These are phyloP conservation scores for Amblyopsis hoosieri DNA, from an alignment of 2,797 vertebrate genomes.

Conservation along the genomic window DNA sequence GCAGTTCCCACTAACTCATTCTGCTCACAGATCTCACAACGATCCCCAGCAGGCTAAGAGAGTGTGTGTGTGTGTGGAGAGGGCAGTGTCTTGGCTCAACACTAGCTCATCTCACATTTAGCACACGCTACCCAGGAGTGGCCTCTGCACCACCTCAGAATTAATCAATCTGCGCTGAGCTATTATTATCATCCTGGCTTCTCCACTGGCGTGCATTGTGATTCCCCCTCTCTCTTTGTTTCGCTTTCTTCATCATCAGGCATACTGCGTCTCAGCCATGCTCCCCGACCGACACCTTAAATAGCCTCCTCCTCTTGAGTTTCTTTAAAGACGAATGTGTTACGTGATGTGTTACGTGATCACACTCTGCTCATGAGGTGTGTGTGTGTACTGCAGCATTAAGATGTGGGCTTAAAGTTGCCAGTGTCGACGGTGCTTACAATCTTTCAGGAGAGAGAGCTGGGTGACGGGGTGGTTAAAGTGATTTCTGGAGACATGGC, in stretches of 20 bases:
- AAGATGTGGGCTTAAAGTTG: too few relatives aligned
- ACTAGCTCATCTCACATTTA: slow-evolving; percentile 14
- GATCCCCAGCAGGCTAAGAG: slow-evolving; percentile 1
- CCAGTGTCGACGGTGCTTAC: too few relatives aligned
- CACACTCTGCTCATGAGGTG: too few relatives aligned
- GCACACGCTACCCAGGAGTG: slow-evolving; percentile 14
- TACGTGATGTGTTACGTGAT: not conserved
- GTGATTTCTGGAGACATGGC: slow-evolving; percentile 63
- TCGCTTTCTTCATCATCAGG: not conserved
- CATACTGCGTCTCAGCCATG: not conserved
- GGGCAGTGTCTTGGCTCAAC: slow-evolving; percentile 10
- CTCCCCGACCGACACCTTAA: not conserved
- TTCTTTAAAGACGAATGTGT: not conserved
- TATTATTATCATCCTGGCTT: slow-evolving; percentile 13
- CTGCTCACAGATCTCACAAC: slow-evolving; percentile 4
- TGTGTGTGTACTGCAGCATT: too few relatives aligned
- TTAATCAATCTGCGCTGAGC: slow-evolving; percentile 24
- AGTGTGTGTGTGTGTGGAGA: slow-evolving; percentile 3
- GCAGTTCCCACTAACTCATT: slow-evolving; percentile 3
- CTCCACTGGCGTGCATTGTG: slow-evolving; percentile 6
- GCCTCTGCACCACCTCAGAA: slow-evolving; percentile 20
- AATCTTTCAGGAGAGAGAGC: slow-evolving; percentile 7
- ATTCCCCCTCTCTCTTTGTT: not conserved
- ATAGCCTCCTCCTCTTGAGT: not conserved
- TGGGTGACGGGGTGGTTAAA: slow-evolving; percentile 41